Conservation (phyloP, 2,113 vertebrate genomes). For the Danionella cerebrum region DNA sequence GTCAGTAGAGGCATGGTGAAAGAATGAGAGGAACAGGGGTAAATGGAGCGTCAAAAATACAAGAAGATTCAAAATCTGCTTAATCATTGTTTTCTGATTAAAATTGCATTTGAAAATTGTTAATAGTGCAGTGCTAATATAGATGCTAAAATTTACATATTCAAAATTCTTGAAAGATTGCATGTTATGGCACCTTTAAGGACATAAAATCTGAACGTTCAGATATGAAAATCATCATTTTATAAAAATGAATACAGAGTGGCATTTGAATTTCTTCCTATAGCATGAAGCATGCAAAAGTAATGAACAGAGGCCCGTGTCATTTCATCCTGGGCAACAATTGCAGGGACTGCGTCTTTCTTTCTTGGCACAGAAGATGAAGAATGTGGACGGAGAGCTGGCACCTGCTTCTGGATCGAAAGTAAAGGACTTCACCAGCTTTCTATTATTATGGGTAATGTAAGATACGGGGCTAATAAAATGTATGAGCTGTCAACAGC, state of each 20-base stretch:
- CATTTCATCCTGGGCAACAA: background rate
- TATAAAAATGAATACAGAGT: background rate
- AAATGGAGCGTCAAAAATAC: too few species aligned
- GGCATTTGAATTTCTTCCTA: background rate
- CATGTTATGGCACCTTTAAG: too few species aligned
- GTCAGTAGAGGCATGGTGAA: too few species aligned
- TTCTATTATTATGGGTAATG: conserved; percentile 9
- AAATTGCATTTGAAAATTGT: too few species aligned
- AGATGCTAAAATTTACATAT: too few species aligned
- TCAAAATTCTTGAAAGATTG: too few species aligned
- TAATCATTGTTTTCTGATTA: too few species aligned
- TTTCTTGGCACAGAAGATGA: background rate
- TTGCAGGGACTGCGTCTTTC: background rate
- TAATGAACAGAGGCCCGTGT: background rate
- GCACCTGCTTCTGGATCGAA: background rate
- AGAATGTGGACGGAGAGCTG: background rate
- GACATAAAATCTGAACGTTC: too few species aligned
- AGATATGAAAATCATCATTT: too few species aligned
- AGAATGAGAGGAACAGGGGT: too few species aligned
- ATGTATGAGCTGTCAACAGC: conserved; percentile 3
- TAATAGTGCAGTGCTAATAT: too few species aligned
- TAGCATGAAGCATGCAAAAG: background rate
- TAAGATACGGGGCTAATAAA: conserved; percentile 3
- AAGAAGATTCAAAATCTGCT: too few species aligned
- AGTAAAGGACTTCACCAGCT: background rate